Evolutionary conservation across 2,888 invertebrate species (phyloP).

Genomic region (Scaptodrosophila latifasciaeformis): DNA sequence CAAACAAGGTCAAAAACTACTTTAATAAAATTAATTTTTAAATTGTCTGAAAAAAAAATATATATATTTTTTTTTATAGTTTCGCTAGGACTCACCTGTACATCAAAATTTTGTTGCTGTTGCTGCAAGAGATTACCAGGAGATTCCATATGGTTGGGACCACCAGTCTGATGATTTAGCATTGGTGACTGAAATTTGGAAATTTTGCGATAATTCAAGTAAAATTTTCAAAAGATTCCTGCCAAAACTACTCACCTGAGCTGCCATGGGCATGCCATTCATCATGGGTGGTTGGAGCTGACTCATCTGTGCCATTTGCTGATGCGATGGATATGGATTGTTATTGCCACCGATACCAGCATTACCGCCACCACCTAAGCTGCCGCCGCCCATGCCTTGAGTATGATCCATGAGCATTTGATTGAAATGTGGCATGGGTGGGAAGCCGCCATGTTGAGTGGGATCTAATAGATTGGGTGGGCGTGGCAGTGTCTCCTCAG

Average conservation of each 20-base stretch:
- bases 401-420: constrained; percentile 76
- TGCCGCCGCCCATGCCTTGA: constrained; percentile 43
- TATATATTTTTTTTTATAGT: no score
- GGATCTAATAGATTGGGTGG: constrained; percentile 75
- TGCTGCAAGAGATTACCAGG: constrained; percentile 78
- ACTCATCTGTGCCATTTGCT: constrained; percentile 74
- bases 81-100: constrained; percentile 84
- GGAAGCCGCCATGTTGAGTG: constrained; percentile 69
- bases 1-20: not conserved
- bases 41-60: no score
- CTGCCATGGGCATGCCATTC: constrained; percentile 75
- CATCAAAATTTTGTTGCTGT: constrained; percentile 85
- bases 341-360: constrained; percentile 53
- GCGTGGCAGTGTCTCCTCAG: constrained; percentile 80
- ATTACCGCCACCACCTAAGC: constrained; percentile 42
- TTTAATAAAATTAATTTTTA: no score
- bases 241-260: constrained; percentile 64
- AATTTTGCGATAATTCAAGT: not conserved
- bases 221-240: constrained; percentile 2
- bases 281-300: constrained; percentile 74
- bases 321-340: constrained; percentile 71
- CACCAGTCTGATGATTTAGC: constrained; percentile 74
- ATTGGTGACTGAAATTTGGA: constrained; percentile 72
- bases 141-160: constrained; percentile 75
- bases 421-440: constrained; percentile 75